Percentiles rank a stretch among this genome's conserved stretches.
These are phyloP conservation scores for Mirounga angustirostris DNA, from an alignment of 2,113 vertebrate species.

Conservation along the genomic window DNA sequence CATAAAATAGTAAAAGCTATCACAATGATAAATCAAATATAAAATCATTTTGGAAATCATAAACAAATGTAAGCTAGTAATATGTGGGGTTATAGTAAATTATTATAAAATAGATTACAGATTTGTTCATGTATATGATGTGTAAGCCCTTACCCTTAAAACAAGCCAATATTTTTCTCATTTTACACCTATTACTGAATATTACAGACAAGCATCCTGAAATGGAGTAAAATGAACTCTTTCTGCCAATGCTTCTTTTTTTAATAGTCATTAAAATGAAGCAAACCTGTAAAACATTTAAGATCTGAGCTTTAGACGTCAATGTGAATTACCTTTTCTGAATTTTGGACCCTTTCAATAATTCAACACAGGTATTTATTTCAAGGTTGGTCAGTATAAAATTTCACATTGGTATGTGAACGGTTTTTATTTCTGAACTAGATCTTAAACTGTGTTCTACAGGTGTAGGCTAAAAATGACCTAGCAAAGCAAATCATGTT, in stretches of 20 bases:
- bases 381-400: slow-evolving; percentile 42
- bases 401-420: slow-evolving; percentile 52
- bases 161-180: neutral
- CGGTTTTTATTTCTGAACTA: slow-evolving; percentile 37
- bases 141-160: neutral
- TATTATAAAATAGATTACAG: neutral
- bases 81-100: neutral
- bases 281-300: slow-evolving; percentile 55
- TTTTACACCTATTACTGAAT: slow-evolving; percentile 29
- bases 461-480: slow-evolving; percentile 18
- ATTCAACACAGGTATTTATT: slow-evolving; percentile 53
- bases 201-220: slow-evolving; percentile 26
- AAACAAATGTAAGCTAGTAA: neutral
- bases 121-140: neutral
- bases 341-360: slow-evolving; percentile 35
- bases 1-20: neutral
- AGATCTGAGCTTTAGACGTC: neutral
- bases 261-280: slow-evolving; percentile 56
- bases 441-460: neutral
- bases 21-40: slow-evolving; percentile 19
- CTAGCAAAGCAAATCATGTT: neutral
- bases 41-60: slow-evolving; percentile 35
- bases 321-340: slow-evolving; percentile 46
- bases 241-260: slow-evolving; percentile 11
- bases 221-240: slow-evolving; percentile 1